A percentile compares a stretch with the other conserved stretches of the same genome.
Evolutionary conservation across 2,113 vertebrate genomes (phyloP).

Genomic region (Charadrius vociferus): DNA sequence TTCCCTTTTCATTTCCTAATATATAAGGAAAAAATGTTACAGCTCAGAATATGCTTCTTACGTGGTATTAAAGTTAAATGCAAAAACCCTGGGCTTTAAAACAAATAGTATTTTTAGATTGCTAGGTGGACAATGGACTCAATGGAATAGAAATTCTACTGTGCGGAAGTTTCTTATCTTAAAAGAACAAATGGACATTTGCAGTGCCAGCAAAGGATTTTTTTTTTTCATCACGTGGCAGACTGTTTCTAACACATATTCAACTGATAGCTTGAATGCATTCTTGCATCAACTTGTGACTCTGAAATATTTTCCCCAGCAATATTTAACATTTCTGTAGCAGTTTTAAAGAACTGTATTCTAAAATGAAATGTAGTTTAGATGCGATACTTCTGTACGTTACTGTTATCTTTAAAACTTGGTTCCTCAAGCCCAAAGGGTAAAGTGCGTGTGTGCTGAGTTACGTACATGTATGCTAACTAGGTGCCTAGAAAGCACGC

Average conservation of each 20-base stretch:
- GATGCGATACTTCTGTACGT: background rate
- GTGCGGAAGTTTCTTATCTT: background rate
- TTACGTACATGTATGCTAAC: background rate
- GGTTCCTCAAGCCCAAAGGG: background rate
- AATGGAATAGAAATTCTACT: background rate
- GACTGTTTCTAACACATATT: background rate
- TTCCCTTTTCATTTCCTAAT: background rate
- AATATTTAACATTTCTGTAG: background rate
- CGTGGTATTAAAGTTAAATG: background rate
- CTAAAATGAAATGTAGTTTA: background rate
- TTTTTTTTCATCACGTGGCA: background rate
- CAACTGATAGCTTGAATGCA: background rate
- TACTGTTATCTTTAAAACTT: background rate
- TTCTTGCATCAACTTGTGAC: background rate
- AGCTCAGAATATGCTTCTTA: background rate
- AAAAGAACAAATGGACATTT: background rate
- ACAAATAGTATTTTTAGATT: background rate
- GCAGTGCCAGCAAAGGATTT: background rate
- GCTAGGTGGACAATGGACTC: background rate
- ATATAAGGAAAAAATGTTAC: background rate
- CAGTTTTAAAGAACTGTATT: background rate
- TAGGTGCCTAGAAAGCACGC: background rate
- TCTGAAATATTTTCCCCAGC: background rate
- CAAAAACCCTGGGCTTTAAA: background rate
- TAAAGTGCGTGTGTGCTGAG: background rate